Evolutionary conservation across 53 echinoderm and acorn worm genomes (phyloP).

Genomic region (Paracentrotus lividus): DNA sequence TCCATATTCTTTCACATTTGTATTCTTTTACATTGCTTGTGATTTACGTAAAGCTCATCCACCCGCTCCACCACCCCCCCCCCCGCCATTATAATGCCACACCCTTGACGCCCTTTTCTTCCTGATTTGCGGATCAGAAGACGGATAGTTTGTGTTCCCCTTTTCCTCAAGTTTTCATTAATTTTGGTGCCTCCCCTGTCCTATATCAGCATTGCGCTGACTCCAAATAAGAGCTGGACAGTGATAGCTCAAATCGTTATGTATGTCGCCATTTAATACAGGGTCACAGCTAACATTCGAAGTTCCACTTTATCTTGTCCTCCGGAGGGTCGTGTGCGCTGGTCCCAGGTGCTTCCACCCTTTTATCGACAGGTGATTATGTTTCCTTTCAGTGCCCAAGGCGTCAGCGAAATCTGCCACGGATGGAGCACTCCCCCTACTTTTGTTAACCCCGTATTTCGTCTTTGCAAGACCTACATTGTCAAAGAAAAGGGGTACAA

Average conservation of each 20-base stretch:
- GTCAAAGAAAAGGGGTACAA: neutral
- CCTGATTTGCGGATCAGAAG: neutral
- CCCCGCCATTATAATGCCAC: too few relatives aligned
- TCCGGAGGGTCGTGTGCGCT: conserved; percentile 15
- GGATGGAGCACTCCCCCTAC: neutral
- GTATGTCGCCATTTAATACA: conserved; percentile 57
- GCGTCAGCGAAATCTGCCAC: conserved; percentile 5
- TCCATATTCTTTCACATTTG: too few relatives aligned
- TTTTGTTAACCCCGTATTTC: conserved; percentile 6
- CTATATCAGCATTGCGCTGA: conserved; percentile 27
- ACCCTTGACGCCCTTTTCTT: too few relatives aligned
- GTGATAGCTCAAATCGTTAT: conserved; percentile 28
- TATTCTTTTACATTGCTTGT: too few relatives aligned
- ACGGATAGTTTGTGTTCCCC: neutral
- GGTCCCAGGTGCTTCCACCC: conserved; percentile 52
- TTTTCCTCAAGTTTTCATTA: neutral
- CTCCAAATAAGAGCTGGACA: neutral
- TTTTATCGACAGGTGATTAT: conserved; percentile 59
- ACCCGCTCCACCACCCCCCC: too few relatives aligned
- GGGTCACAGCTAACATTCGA: conserved; percentile 24
- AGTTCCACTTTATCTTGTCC: neutral
- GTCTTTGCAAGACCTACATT: neutral
- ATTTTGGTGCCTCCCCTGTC: neutral
- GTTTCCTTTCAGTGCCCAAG: conserved; percentile 28
- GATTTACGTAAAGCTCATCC: too few relatives aligned